Percentiles rank a stretch among this genome's conserved stretches.
These are phyloP conservation scores for Elaphurus davidianus DNA, from an alignment of 2,113 vertebrate species.

Conservation along the genomic window DNA sequence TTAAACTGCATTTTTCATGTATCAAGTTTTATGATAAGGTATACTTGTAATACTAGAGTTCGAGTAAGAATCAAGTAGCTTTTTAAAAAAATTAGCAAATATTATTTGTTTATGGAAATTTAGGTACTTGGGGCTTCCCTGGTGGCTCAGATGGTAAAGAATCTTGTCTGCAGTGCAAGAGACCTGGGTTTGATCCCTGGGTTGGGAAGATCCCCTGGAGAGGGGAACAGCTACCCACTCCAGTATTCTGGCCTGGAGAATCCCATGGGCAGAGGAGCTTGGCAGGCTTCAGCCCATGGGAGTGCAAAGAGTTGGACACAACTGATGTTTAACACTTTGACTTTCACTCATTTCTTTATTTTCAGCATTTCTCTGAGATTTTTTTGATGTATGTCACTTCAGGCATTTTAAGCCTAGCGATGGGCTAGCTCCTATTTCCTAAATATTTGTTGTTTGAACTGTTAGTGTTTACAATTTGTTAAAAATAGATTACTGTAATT, in stretches of 20 bases:
- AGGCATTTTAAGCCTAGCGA: neutral
- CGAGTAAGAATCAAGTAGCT: neutral
- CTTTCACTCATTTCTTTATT: neutral
- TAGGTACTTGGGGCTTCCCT: neutral
- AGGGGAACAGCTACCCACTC: neutral
- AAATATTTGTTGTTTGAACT: constrained; percentile 9
- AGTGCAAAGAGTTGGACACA: neutral
- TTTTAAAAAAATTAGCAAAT: neutral
- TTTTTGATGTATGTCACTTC: neutral
- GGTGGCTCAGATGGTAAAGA: neutral
- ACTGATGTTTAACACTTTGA: neutral
- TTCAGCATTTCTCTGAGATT: neutral
- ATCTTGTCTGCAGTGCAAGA: neutral
- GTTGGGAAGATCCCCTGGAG: neutral
- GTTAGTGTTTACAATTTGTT: neutral
- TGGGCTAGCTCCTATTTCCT: neutral
- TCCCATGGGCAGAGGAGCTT: neutral
- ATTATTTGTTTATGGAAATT: neutral
- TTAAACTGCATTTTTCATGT: neutral
- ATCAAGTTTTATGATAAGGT: neutral
- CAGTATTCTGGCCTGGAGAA: neutral
- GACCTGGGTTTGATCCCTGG: neutral
- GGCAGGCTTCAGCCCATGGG: neutral
- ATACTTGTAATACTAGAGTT: neutral
- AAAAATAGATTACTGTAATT: neutral